Evolutionary conservation across 2,888 invertebrate genomes (phyloP).

Genomic region (Stomorhina lunata): DNA sequence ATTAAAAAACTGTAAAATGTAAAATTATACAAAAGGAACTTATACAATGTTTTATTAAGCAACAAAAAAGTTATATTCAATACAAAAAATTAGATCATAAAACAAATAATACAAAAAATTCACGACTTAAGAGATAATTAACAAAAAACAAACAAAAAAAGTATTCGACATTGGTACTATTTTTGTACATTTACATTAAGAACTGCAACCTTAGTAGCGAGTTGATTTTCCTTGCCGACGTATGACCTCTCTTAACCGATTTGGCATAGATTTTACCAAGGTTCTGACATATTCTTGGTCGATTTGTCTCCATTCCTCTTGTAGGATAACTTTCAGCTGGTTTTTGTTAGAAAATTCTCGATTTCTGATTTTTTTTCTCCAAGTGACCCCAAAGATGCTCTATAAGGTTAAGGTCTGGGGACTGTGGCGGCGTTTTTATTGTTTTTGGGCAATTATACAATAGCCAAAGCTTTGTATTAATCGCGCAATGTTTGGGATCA

Average conservation of each 20-base stretch:
- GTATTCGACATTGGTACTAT: not conserved
- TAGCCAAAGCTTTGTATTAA: slow-evolving; percentile 13
- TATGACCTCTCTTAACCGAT: not conserved
- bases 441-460: slow-evolving; percentile 8
- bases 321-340: not conserved
- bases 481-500: not conserved
- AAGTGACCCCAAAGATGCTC: not conserved
- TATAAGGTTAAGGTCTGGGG: no score
- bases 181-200: not conserved
- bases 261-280: slow-evolving; percentile 21
- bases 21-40: no score
- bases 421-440: slow-evolving; percentile 11
- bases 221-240: not conserved
- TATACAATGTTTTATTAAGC: no score
- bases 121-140: no score
- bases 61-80: no score
- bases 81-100: no score
- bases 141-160: not conserved
- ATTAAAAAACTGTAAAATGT: no score
- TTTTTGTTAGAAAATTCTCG: no score
- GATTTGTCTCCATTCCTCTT: slow-evolving; percentile 12
- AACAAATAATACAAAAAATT: no score
- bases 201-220: not conserved
- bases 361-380: no score
- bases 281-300: not conserved